Evolutionary conservation across 1,140 invertebrate genomes (phyloP).

Genomic region (Lordiphosa clarofinis): DNA sequence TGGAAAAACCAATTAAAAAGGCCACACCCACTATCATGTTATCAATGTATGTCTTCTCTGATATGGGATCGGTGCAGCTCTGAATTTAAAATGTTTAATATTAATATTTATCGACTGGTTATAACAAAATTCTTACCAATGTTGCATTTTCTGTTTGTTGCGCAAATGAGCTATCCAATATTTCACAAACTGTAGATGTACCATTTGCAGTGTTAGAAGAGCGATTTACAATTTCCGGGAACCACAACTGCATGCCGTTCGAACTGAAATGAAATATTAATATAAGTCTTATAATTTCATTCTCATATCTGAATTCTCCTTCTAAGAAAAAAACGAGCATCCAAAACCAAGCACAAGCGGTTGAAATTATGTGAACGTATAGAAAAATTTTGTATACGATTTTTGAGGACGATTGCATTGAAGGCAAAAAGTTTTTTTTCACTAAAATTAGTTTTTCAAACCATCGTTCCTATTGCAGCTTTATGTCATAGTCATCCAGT

Average conservation of each 20-base stretch:
- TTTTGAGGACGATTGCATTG: no score
- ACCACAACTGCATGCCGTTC: constrained; percentile 79
- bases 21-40: constrained; percentile 73
- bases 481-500: no score
- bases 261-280: constrained; percentile 43
- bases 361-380: no score
- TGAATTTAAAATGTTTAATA: constrained; percentile 18
- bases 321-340: no score
- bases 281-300: no score
- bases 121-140: constrained; percentile 15
- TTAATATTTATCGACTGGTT: neutral
- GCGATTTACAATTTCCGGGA: constrained; percentile 79
- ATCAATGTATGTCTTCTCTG: constrained; percentile 74
- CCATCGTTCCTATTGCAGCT: no score
- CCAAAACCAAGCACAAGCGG: no score
- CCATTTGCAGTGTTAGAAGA: constrained; percentile 37
- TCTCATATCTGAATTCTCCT: no score
- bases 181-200: constrained; percentile 59
- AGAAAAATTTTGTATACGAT: no score
- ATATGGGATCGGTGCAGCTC: constrained; percentile 69
- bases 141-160: constrained; percentile 9
- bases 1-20: constrained; percentile 69
- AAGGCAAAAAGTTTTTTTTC: no score
- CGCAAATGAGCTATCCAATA: constrained; percentile 37
- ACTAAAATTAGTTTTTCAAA: no score